Percentiles rank a stretch among this genome's conserved stretches.
These are phyloP conservation scores for Centroberyx gerrardi DNA, from an alignment of 2,797 vertebrate species.

Conservation along the genomic window DNA sequence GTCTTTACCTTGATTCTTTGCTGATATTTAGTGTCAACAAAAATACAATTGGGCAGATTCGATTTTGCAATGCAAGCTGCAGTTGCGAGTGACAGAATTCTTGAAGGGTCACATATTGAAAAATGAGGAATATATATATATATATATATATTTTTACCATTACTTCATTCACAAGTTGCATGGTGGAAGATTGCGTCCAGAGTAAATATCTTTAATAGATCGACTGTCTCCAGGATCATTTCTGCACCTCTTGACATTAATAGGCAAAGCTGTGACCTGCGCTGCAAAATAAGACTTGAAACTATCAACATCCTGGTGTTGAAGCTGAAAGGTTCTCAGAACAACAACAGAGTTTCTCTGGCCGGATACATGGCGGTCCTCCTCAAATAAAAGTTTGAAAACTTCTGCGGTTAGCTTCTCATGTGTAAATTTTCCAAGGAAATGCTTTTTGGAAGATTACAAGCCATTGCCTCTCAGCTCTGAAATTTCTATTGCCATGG, in stretches of 20 bases:
- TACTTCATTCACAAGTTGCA: not conserved
- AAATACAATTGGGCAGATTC: too few species aligned
- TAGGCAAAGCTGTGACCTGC: not conserved
- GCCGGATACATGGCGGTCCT: too few species aligned
- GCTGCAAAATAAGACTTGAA: not conserved
- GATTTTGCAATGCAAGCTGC: too few species aligned
- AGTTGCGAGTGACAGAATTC: too few species aligned
- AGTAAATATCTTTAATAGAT: not conserved
- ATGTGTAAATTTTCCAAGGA: slow-evolving; percentile 4
- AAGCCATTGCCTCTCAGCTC: slow-evolving; percentile 26
- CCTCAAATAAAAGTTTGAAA: not conserved
- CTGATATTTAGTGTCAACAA: too few species aligned
- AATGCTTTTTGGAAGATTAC: slow-evolving; percentile 18
- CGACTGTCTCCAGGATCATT: not conserved
- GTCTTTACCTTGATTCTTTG: too few species aligned
- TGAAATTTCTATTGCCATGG: slow-evolving; percentile 56
- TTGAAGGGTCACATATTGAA: not conserved
- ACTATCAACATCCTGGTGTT: not conserved
- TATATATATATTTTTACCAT: not conserved
- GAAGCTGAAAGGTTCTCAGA: not conserved
- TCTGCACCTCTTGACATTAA: not conserved
- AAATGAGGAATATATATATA: not conserved
- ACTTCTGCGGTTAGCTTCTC: not conserved
- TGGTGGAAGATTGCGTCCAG: not conserved
- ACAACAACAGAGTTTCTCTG: not conserved